Base-by-base conservation (phyloP, 2,888 invertebrate genomes). In the Dusona sp. region DNA sequence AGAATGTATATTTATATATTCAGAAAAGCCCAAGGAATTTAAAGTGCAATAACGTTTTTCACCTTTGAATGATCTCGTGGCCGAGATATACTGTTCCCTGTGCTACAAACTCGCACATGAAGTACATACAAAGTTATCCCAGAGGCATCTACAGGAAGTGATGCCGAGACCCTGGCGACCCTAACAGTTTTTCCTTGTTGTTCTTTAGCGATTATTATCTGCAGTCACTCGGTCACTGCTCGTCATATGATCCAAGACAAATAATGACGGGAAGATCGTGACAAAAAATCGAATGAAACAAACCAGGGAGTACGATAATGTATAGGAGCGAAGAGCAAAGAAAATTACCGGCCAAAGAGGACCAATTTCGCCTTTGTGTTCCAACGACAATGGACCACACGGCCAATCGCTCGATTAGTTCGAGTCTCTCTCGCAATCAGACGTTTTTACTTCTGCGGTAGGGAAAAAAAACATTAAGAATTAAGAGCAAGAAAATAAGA, bases 41-140 rank as follows among this genome's bases (percentile, higher is more conserved):
- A 78, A 73, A 79, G 82, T 82, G 78, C 78, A 85, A 81, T 74
- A 78, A 67, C 78, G 78, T 73, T 81, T 67, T 81, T 85, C 81
- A 81, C 85, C 85, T 85, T 78, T 78, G 68, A 74, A 85, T 61
- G 77, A 81, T 85, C 80, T 64, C 75, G 72, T 77, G 75, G 70
- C 72, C 72, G 78, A 67, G 79, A 79, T 78, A 79, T 33, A 45
- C 45, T 77, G 51, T 65, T 25, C 19, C 19, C 19, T 29, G 61
- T 61, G 61, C 74, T 11, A 29, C 42, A 38, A 61, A 74, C 19
- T 29, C 38, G 38, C 38, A 45, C 61, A 61, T 25, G 19, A 25
- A 25, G 64, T 57, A 57, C 22, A 68, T 68, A 36, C 48, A 42
- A 68, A 45, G 36, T 36, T 64, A 38, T 51, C 54, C 19, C 54